phyloP scores from a whole-genome alignment of 1,140 invertebrate genomes.

The Nebria ingens region DNA sequence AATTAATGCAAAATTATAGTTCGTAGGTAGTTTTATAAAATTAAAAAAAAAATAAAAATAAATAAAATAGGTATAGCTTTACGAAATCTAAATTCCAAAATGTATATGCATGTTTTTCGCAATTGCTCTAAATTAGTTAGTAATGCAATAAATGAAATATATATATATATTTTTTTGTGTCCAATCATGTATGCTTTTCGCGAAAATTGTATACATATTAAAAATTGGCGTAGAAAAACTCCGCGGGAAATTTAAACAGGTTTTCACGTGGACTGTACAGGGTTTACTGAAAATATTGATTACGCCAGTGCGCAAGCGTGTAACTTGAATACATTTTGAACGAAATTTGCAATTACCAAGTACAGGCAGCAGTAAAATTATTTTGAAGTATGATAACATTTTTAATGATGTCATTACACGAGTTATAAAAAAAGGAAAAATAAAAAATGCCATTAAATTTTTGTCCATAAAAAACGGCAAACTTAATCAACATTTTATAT shows the following conservation, averaged over 20 bases:
- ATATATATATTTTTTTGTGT: no score
- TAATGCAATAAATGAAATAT: no score
- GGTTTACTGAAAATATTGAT: constrained; percentile 20
- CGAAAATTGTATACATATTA: no score
- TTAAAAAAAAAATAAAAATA: no score
- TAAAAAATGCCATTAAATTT: constrained; percentile 11
- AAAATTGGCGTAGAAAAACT: no score
- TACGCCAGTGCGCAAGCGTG: constrained; percentile 19
- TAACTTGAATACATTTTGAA: constrained; percentile 20
- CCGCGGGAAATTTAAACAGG: constrained; percentile 12
- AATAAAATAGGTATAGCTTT: no score
- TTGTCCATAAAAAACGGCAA: not conserved
- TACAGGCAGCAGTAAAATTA: constrained; percentile 24
- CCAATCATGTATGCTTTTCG: no score
- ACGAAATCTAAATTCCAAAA: no score
- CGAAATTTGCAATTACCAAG: constrained; percentile 26
- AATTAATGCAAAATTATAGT: no score
- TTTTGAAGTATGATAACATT: constrained; percentile 22
- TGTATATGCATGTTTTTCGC: no score
- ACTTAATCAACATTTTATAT: constrained; percentile 13
- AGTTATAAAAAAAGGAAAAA: constrained; percentile 10
- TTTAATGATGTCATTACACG: constrained; percentile 17
- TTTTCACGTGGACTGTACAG: constrained; percentile 17
- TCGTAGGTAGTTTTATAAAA: no score
- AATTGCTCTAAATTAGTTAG: no score